Evolutionary conservation across 35 echinoderm and acorn worm genomes (phyloP), one percentile per base, ranked within the genome.

Genomic region (Apostichopus californicus): DNA sequence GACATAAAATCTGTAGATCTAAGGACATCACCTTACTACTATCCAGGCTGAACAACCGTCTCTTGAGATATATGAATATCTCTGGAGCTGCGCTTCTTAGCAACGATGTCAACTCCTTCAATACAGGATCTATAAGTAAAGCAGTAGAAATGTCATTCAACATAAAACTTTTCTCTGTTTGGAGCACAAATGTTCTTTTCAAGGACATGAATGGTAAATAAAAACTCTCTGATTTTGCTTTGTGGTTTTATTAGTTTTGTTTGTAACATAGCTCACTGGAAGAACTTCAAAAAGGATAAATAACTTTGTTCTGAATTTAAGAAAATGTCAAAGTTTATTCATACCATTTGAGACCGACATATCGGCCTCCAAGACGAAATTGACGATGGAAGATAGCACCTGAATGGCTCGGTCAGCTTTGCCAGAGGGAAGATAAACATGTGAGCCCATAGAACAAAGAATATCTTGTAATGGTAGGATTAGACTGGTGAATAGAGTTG

Each of bases 371-470:
- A 71, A 53, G 4, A 89, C 22, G 24, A 52, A 17, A n/a, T 60
- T 55, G 34, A 89, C 21, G 28, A 89, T 12, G 6, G 86, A 57
- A 72, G 60, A 13, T 15, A 89, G 17, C 17, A 89, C 20, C 25
- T 89, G 86, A 65, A 89, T 68, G 34, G 86, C 63, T 28, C 86
- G 14, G 24, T 89, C 86, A 65, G 86, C 60, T 89, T 71, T 89
- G 4, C 68, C 68, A 21, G 34, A 26, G 5, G 86, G 86, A 28
- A 65, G 57, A 54, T 89, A 89, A 5, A 89, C 57, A 72, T 89
- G 86, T 4, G 56, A 65, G 14, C 86, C 86, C 60, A 89, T 73
- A 65, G 22, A 65, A 52, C 61, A 72, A 68, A 89, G 86, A 5
- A 89, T 63, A 9, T 68, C 86, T 89, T 89, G 60, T 55, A 89